Percentiles rank a stretch among this genome's conserved stretches.
Conservation (phyloP, 2,113 vertebrate species). For the Colaptes auratus region DNA sequence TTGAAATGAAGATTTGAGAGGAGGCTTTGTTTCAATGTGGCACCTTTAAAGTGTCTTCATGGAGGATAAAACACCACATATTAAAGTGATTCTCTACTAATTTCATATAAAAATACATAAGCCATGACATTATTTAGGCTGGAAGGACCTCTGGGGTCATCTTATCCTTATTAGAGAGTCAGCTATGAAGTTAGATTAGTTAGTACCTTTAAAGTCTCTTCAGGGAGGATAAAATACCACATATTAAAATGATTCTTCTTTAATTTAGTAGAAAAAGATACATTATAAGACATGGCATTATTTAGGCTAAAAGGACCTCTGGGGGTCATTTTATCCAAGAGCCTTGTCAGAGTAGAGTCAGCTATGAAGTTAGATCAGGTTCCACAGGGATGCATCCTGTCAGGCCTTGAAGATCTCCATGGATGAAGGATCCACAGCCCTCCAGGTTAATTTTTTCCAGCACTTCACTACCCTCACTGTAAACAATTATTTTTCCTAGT, state of each 20-base stretch:
- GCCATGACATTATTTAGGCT: too few relatives aligned
- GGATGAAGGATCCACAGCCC: background rate
- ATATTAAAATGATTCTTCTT: background rate
- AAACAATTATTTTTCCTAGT: background rate
- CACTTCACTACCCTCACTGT: background rate
- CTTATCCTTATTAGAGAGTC: too few relatives aligned
- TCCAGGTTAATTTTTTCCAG: background rate
- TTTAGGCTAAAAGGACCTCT: background rate
- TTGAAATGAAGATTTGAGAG: background rate
- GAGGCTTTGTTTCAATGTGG: background rate
- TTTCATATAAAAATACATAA: too few relatives aligned
- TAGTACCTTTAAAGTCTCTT: background rate
- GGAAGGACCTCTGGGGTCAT: too few relatives aligned
- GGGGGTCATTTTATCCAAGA: background rate
- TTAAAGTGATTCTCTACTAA: background rate
- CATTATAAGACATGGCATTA: background rate
- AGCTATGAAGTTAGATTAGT: too few relatives aligned
- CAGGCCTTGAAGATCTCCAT: background rate
- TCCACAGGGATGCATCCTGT: background rate
- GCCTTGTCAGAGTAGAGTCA: background rate
- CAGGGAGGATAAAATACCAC: background rate
- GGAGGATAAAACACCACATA: background rate
- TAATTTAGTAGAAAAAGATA: background rate
- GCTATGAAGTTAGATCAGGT: background rate
- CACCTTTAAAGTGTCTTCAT: background rate